Base-by-base conservation (phyloP, 2,797 vertebrate genomes). In the Helarctos malayanus region DNA sequence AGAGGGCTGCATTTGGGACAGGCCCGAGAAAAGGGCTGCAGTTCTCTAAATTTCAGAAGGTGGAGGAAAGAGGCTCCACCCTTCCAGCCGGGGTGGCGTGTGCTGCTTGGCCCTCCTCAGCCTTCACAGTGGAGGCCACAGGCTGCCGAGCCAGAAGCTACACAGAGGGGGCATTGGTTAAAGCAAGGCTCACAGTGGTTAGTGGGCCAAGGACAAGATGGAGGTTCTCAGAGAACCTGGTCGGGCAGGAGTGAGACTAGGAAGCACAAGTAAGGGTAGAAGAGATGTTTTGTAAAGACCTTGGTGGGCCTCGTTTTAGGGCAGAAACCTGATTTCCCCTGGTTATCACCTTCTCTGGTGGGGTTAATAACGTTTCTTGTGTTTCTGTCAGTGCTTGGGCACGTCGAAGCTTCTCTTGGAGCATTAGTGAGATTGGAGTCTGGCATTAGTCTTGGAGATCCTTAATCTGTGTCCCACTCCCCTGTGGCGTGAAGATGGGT, bases 91-190 rank as follows among this genome's bases (percentile, higher is more conserved):
- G 38, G 18, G 16, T 38, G 7, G 49, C 7, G 1, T 11, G 35
- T 52, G 16, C 15, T 7, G 3, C 27, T 5, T 13, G 59, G 41
- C 47, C 32, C 13, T 27, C 54, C 11, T 41, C 12, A 25, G 52
- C 80, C 27, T 87, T 57, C 69, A 8, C 12, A 0, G 1, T 5
- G 27, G 45, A 29, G 65, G 16, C 12, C 16, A 0, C 23, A 5
- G 49, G 4, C 25, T 38, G n/a, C 49, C 16, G 57, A 69, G 29
- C n/a, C 8, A 0, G 16, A 57, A 56, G 69, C 11, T 16, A 7
- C 4, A 1, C 7, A 4, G 32, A 27, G 13, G 57, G 29, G 38
- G 2, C 7, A 0, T 6, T 11, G 52, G 16, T 52, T 63, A 41
- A 32, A 61, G 38, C 32, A 47, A 86, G n/a, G 7, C 29, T 73